Evolutionary conservation across 2,797 vertebrate species (phyloP).

Genomic region (Gymnoscopelus microlampas): DNA sequence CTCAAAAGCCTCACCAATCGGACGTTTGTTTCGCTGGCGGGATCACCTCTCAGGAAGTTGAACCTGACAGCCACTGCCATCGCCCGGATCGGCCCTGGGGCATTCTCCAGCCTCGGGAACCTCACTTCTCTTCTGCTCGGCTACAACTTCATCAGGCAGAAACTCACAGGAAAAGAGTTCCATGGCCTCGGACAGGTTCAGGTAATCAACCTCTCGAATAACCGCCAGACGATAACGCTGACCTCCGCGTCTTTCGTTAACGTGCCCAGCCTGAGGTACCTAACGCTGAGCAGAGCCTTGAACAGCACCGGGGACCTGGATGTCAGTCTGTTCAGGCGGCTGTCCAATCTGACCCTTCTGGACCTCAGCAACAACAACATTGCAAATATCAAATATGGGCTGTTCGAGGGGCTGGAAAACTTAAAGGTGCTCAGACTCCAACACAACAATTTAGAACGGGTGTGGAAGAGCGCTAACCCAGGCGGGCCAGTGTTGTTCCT

Average conservation of each 20-base stretch:
- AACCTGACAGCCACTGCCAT: slow-evolving; percentile 86
- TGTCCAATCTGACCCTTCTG: slow-evolving; percentile 85
- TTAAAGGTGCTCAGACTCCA: slow-evolving; percentile 89
- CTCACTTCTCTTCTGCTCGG: slow-evolving; percentile 86
- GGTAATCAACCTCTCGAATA: slow-evolving; percentile 87
- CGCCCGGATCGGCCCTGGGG: slow-evolving; percentile 69
- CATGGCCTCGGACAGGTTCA: slow-evolving; percentile 83
- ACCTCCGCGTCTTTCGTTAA: slow-evolving; percentile 81
- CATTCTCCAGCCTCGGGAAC: slow-evolving; percentile 85
- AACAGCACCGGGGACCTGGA: slow-evolving; percentile 74
- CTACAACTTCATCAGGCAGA: slow-evolving; percentile 89
- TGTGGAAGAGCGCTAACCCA: slow-evolving; percentile 91
- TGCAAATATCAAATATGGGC: slow-evolving; percentile 69
- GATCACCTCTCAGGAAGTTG: slow-evolving; percentile 84
- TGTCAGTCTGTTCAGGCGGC: slow-evolving; percentile 86
- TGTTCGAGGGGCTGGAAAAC: slow-evolving; percentile 81
- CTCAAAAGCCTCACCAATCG: slow-evolving; percentile 80
- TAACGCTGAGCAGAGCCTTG: slow-evolving; percentile 85
- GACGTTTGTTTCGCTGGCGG: slow-evolving; percentile 87
- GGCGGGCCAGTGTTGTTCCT: slow-evolving; percentile 90
- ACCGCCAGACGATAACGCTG: slow-evolving; percentile 80
- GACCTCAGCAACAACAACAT: slow-evolving; percentile 98
- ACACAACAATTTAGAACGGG: slow-evolving; percentile 93
- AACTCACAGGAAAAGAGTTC: slow-evolving; percentile 88
- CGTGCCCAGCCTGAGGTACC: slow-evolving; percentile 81